Percentiles rank a stretch among this genome's conserved stretches.
Conservation (phyloP, 2,113 vertebrate species). For the Mesoclemmys tuberculata region DNA sequence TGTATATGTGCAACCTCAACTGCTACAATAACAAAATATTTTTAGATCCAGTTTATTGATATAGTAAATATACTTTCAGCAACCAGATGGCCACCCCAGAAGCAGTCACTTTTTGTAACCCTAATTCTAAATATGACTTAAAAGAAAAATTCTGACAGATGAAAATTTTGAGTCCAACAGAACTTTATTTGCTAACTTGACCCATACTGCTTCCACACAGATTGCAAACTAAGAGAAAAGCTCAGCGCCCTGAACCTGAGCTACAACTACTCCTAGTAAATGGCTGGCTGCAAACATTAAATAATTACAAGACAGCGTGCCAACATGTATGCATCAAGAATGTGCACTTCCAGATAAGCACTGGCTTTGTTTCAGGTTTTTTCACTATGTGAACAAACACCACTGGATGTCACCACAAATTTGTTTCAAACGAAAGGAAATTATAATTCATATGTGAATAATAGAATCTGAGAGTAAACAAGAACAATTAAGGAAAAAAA, state of each 20-base stretch:
- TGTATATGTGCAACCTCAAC: background rate
- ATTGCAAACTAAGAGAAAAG: background rate
- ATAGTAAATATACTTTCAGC: background rate
- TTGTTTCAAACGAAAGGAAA: background rate
- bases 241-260: background rate
- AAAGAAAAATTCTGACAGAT: background rate
- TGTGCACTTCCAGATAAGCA: background rate
- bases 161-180: background rate
- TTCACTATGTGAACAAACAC: background rate
- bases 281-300: background rate
- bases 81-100: background rate
- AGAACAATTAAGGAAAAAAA: background rate
- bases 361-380: background rate
- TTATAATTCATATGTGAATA: background rate
- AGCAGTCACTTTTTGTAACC: background rate
- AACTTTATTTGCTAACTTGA: background rate
- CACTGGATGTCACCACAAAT: background rate
- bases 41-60: constrained; percentile 16
- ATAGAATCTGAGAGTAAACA: background rate
- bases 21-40: background rate
- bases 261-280: background rate
- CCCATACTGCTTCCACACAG: background rate
- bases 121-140: background rate
- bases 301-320: background rate
- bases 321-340: background rate